Evolutionary conservation across 30 jellyfish, hydroid and myxozoan genomes (phyloP).

Genomic region (Aurelia coerulea): DNA sequence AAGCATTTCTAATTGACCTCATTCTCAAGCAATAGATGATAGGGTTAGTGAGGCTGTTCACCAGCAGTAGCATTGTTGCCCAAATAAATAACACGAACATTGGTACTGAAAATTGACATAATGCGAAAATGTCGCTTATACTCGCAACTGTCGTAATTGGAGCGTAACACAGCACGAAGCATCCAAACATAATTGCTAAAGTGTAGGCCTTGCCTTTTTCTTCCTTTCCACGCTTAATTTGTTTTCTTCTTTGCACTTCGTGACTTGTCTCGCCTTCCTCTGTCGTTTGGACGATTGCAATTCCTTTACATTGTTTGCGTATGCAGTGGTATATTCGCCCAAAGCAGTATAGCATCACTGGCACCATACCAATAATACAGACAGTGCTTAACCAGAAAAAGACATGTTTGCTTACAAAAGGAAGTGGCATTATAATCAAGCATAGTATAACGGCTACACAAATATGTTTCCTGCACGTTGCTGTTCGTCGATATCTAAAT

Average conservation of each 20-base stretch:
- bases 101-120: slow-evolving; percentile 4
- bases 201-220: slow-evolving; percentile 34
- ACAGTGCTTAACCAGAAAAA: background rate
- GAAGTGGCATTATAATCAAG: background rate
- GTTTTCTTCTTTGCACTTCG: background rate
- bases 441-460: background rate
- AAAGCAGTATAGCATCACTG: slow-evolving; percentile 19
- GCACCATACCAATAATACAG: background rate
- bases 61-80: slow-evolving; percentile 12
- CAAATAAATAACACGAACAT: background rate
- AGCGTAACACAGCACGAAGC: background rate
- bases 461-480: slow-evolving; percentile 3
- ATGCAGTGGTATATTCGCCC: slow-evolving; percentile 7
- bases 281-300: background rate
- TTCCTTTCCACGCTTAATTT: background rate
- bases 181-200: background rate
- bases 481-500: slow-evolving; percentile 3
- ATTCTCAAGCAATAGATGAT: slow-evolving; percentile 27
- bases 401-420: background rate
- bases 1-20: background rate
- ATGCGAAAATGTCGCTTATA: background rate
- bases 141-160: background rate
- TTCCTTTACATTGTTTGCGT: background rate
- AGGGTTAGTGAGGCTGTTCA: slow-evolving; percentile 37
- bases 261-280: background rate